Base-by-base conservation (phyloP, 2,113 vertebrate genomes). In the Cephalopholis sonnerati region DNA sequence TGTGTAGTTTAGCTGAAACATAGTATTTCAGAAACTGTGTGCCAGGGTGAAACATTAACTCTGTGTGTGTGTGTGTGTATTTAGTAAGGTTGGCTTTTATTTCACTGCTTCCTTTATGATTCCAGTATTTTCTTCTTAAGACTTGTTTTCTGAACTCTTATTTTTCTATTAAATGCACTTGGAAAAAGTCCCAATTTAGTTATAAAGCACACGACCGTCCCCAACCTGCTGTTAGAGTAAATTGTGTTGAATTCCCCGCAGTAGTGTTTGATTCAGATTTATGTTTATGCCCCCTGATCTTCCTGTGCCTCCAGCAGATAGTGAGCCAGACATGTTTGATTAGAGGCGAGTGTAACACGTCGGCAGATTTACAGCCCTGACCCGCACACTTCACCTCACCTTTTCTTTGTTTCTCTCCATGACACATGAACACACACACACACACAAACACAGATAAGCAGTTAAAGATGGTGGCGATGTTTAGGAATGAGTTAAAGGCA, bases 341-440 rank as follows among this genome's bases (percentile, higher is more conserved):
- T 63, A 69, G 57, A 75, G 63, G n/a, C 20, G 4, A 65, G 24
- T 44, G 66, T 58, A n/a, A 25, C 44, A 15, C 6, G 10, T 57
- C 8, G n/a, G 59, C 76, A 87, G 87, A 91, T 92, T 90, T 87
- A 88, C 63, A 50, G 27, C 55, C 50, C 27, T 63, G 71, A 78
- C 76, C 72, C 29, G n/a, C 51, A n/a, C 70, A 36, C 59, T 15
- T 63, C 16, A 50, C 22, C 46, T 13, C 46, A 0, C 69, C 29
- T 65, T 53, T 7, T 65, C 51, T 77, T 75, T 79, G 54, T 82
- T 29, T 72, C 13, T 36, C 20, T 55, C 64, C 32, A 59, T 68
- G 65, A 46, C 53, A 55, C 25, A 27, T 46, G 3, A 15, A 68
- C 75, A 71, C 32, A 32, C 59, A 72, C 54, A 51, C 69, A 41